Evolutionary conservation across 2,888 invertebrate species (phyloP).

Genomic region (Drosophila pseudotakahashii): DNA sequence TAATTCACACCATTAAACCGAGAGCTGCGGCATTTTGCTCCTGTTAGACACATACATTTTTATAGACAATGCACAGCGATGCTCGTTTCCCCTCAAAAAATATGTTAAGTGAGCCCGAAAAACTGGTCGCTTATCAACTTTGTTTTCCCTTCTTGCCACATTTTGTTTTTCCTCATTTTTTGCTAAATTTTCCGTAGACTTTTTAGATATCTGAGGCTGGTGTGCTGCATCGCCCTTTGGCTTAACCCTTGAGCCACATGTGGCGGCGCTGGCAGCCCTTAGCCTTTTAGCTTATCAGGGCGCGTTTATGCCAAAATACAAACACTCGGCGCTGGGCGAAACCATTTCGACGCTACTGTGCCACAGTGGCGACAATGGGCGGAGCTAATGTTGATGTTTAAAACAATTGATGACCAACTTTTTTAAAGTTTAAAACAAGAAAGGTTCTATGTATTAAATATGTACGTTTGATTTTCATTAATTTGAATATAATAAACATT

Average conservation of each 20-base stretch:
- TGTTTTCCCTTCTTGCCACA: conserved; percentile 29
- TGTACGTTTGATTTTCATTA: no score
- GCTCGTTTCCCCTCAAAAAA: conserved; percentile 54
- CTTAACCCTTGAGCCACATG: conserved; percentile 46
- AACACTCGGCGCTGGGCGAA: conserved; percentile 27
- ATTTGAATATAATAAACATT: no score
- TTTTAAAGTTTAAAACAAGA: no score
- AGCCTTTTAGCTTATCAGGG: conserved; percentile 75
- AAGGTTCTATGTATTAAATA: no score
- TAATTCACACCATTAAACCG: conserved; percentile 80
- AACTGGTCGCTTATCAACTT: conserved; percentile 66
- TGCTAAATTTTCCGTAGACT: conserved; percentile 46
- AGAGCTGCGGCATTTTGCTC: conserved; percentile 73
- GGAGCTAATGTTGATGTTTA: not conserved
- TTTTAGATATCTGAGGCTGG: conserved; percentile 30
- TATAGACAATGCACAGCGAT: conserved; percentile 64
- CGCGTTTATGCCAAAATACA: conserved; percentile 64
- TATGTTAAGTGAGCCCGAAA: conserved; percentile 67
- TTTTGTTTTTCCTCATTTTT: conserved; percentile 44
- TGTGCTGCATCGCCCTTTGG: conserved; percentile 28
- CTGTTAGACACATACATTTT: conserved; percentile 76
- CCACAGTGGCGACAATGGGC: conserved; percentile 7
- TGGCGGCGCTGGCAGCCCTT: conserved; percentile 54
- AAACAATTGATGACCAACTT: no score
- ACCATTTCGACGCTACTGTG: conserved; percentile 33